Percentiles rank a stretch among this genome's conserved stretches.
phyloP scores from a whole-genome alignment of 2,797 vertebrate species.

The Tenualosa ilisha region DNA sequence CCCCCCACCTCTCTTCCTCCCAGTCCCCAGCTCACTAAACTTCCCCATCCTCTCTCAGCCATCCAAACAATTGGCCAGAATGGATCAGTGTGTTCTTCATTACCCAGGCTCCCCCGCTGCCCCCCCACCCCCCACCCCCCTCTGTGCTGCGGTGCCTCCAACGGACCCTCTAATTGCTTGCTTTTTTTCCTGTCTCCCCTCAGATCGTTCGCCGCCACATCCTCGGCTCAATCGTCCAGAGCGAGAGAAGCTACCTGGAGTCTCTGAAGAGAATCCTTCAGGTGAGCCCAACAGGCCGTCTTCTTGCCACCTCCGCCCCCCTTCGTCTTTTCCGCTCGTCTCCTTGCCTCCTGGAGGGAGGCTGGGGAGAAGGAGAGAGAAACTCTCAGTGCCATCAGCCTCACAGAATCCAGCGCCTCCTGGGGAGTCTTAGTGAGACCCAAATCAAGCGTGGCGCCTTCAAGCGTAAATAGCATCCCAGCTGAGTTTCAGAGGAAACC shows the following conservation, averaged over 20 bases:
- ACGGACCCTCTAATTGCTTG: slow-evolving; percentile 50
- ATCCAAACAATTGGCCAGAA: slow-evolving; percentile 15
- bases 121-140: slow-evolving; percentile 35
- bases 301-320: neutral
- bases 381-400: neutral
- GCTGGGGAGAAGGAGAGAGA: too few relatives aligned
- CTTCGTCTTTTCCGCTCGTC: neutral
- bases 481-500: neutral
- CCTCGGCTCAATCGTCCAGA: slow-evolving; percentile 91
- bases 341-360: neutral
- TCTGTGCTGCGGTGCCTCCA: slow-evolving; percentile 48
- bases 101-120: slow-evolving; percentile 22
- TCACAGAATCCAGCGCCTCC: neutral
- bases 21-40: neutral
- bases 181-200: slow-evolving; percentile 38
- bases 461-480: neutral
- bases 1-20: neutral
- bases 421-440: neutral
- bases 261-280: slow-evolving; percentile 89
- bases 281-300: slow-evolving; percentile 67
- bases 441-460: neutral
- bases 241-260: slow-evolving; percentile 90
- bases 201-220: slow-evolving; percentile 93
- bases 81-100: slow-evolving; percentile 18
- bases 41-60: neutral